phyloP scores from a whole-genome alignment of 2,888 invertebrate species.

The Leuctra nigra region DNA sequence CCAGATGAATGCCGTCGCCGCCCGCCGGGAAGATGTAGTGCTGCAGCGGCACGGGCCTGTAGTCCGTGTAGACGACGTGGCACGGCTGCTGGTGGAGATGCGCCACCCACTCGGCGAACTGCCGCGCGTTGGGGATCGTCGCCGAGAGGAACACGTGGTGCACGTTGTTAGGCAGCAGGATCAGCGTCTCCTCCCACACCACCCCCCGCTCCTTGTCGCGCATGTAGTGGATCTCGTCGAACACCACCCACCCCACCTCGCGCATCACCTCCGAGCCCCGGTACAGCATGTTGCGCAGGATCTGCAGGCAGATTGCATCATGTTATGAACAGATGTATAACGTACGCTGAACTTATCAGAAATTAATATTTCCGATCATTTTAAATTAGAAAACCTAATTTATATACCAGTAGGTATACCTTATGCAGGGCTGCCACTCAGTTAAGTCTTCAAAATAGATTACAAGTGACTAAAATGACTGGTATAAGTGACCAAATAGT shows the following conservation, averaged over 20 bases:
- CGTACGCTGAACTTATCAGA: no score
- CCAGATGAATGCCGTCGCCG: conserved; percentile 93
- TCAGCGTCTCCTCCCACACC: conserved; percentile 99
- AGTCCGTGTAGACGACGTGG: conserved; percentile 99
- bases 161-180: conserved; percentile 93
- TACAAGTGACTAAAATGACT: no score
- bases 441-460: no score
- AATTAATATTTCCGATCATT: background rate
- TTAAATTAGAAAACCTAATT: background rate
- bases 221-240: conserved; percentile 99
- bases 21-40: conserved; percentile 98
- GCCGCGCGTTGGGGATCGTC: conserved; percentile 97
- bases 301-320: no score
- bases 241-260: conserved; percentile 99
- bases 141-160: conserved; percentile 98
- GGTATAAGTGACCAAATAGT: no score
- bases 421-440: no score
- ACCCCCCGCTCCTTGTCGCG: conserved; percentile 98
- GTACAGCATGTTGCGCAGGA: conserved; percentile 96
- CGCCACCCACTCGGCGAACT: conserved; percentile 92
- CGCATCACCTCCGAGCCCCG: conserved; percentile 97
- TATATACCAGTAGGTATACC: no score
- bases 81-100: conserved; percentile 94
- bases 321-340: no score
- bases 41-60: conserved; percentile 92